Evolutionary conservation across 2,797 vertebrate genomes (phyloP).

Genomic region (Chloroceryle inda): DNA sequence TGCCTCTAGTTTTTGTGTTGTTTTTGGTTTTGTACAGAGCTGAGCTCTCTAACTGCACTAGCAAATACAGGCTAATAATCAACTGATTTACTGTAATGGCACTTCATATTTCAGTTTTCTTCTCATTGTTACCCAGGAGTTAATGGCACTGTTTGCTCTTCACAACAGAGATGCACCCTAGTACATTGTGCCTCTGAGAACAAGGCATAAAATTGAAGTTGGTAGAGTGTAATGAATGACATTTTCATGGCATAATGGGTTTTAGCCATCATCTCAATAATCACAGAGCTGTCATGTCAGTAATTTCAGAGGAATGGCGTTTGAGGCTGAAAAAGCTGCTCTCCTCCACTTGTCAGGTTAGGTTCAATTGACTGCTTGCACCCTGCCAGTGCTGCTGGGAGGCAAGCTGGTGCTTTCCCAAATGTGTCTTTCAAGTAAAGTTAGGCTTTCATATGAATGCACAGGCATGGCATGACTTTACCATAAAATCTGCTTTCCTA

Average conservation of each 20-base stretch:
- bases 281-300: background rate
- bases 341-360: background rate
- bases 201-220: constrained; percentile 8
- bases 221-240: background rate
- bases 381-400: background rate
- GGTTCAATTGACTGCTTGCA: background rate
- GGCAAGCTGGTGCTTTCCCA: background rate
- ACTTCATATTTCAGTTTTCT: constrained; percentile 43
- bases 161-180: background rate
- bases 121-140: constrained; percentile 1
- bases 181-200: background rate
- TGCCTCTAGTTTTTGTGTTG: background rate
- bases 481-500: background rate
- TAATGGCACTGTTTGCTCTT: constrained; percentile 26
- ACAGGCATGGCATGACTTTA: background rate
- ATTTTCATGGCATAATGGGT: constrained; percentile 1
- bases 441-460: background rate
- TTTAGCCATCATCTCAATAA: background rate
- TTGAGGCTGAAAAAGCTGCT: background rate
- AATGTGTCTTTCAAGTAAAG: background rate
- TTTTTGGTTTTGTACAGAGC: background rate
- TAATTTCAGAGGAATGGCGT: background rate
- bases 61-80: constrained; percentile 17
- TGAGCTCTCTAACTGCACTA: background rate
- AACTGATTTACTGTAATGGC: constrained; percentile 20